Evolutionary conservation across 1,140 invertebrate genomes (phyloP).

Genomic region (Hermatobates lingyangjiaoensis): DNA sequence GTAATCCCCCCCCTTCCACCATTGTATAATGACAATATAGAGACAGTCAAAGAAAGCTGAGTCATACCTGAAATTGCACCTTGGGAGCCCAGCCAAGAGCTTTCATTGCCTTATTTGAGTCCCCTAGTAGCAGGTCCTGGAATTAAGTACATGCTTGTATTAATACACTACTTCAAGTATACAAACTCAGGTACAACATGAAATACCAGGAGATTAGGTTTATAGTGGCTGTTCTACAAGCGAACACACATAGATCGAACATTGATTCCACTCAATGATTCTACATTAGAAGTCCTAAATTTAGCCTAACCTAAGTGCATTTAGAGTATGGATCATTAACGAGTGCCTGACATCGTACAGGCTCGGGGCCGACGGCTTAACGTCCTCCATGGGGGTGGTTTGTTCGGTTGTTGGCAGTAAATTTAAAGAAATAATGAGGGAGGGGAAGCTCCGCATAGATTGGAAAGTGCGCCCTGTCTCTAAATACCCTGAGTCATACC

Average conservation of each 20-base stretch:
- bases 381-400: too few relatives aligned
- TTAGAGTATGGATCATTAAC: not conserved
- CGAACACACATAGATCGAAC: not conserved
- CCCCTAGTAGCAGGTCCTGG: conserved; percentile 64
- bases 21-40: not conserved
- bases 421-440: too few relatives aligned
- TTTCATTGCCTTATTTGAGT: conserved; percentile 71
- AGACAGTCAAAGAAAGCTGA: not conserved
- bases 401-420: too few relatives aligned
- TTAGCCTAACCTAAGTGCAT: too few relatives aligned
- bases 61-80: conserved; percentile 53
- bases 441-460: too few relatives aligned
- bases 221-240: not conserved
- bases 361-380: too few relatives aligned
- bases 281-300: not conserved
- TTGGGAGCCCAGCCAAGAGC: conserved; percentile 76
- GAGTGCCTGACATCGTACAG: too few relatives aligned
- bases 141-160: conserved; percentile 5
- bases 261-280: not conserved
- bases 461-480: too few relatives aligned
- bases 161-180: not conserved
- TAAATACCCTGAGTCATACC: too few relatives aligned
- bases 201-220: not conserved
- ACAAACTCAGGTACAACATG: not conserved
- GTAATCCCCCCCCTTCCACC: not conserved